These are phyloP conservation scores for Rhineura floridana DNA, from an alignment of 2,113 vertebrate species.

Conservation along the genomic window DNA sequence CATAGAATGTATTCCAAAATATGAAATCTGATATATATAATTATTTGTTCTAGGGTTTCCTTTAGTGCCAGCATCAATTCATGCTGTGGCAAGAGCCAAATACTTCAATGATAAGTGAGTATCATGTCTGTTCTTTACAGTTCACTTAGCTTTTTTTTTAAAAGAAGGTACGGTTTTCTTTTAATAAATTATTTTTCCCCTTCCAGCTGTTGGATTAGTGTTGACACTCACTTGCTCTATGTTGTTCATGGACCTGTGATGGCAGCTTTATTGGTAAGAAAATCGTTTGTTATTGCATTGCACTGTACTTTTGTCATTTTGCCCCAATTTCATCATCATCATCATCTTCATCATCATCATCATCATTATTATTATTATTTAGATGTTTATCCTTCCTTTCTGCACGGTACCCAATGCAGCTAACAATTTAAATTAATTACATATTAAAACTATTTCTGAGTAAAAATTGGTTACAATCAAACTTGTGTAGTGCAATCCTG, in stretches of 20 bases:
- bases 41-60: slow-evolving; percentile 86
- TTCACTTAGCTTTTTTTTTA: slow-evolving; percentile 47
- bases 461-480: too few species aligned
- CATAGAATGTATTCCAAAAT: slow-evolving; percentile 16
- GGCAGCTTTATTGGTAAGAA: slow-evolving; percentile 92
- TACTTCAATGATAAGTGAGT: slow-evolving; percentile 98
- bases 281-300: slow-evolving; percentile 13
- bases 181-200: slow-evolving; percentile 49
- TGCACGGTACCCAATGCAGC: not conserved
- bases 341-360: too few species aligned
- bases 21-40: slow-evolving; percentile 32
- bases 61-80: slow-evolving; percentile 90
- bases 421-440: not conserved
- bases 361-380: not conserved
- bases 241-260: slow-evolving; percentile 95
- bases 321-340: not conserved
- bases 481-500: too few species aligned
- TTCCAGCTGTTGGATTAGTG: slow-evolving; percentile 96
- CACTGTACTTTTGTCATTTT: not conserved
- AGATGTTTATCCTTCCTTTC: not conserved
- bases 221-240: slow-evolving; percentile 94
- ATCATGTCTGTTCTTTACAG: slow-evolving; percentile 51
- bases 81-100: slow-evolving; percentile 90
- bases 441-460: not conserved
- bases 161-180: slow-evolving; percentile 10